These are phyloP conservation scores for Alloplasta piceator DNA, from an alignment of 2,888 invertebrate species.

Conservation along the genomic window DNA sequence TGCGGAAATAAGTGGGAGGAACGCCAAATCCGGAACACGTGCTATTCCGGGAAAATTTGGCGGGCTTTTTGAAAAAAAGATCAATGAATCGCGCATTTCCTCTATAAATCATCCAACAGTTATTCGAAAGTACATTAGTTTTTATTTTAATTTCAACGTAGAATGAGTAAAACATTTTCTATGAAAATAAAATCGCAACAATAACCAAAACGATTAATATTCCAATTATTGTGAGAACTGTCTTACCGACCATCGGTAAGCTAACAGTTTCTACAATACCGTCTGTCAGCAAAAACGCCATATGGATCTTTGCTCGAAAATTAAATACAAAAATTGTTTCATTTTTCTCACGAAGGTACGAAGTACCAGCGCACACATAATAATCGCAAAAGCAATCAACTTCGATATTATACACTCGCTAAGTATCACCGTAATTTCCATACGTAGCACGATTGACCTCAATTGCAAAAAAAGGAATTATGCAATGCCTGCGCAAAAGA, in stretches of 20 bases:
- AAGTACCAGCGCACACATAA: background rate
- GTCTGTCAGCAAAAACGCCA: background rate
- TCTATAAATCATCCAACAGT: no score
- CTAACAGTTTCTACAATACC: background rate
- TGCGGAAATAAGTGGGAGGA: background rate
- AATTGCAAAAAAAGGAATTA: constrained; percentile 73
- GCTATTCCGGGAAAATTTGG: no score
- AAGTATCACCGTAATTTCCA: constrained; percentile 15
- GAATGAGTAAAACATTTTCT: no score
- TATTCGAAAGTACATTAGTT: no score
- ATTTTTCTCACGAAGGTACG: background rate
- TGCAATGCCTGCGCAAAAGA: constrained; percentile 67
- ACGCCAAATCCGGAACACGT: no score
- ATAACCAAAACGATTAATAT: no score
- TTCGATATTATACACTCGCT: background rate
- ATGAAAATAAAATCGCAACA: no score
- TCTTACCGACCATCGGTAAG: background rate
- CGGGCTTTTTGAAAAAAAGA: no score
- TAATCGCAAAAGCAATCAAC: background rate
- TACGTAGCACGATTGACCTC: constrained; percentile 72
- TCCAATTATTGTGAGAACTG: background rate
- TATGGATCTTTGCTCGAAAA: background rate
- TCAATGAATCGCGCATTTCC: no score
- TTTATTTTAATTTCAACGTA: no score
- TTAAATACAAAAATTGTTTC: background rate